These are phyloP conservation scores for Xenopus tropicalis DNA, from an alignment of 2,113 vertebrate species.

Conservation along the genomic window DNA sequence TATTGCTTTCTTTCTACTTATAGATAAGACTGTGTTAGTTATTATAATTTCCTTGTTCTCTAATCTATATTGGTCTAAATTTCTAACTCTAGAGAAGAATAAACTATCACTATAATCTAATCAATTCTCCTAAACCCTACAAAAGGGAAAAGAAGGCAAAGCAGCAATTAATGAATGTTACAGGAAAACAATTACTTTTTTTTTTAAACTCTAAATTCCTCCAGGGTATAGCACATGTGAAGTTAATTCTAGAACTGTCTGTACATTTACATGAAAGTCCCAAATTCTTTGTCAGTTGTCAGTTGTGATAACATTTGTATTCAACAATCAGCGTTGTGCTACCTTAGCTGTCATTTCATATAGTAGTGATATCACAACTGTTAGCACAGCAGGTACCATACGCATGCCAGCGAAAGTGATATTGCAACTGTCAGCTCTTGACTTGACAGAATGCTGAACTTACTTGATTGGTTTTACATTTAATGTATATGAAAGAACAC, in stretches of 20 bases:
- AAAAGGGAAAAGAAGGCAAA: too few species aligned
- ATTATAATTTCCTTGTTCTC: too few species aligned
- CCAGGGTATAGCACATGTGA: neutral
- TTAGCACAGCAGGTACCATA: neutral
- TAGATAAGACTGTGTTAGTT: too few species aligned
- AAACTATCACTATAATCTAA: too few species aligned
- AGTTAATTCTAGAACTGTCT: neutral
- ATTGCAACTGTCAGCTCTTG: neutral
- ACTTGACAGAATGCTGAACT: neutral
- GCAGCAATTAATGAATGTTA: too few species aligned
- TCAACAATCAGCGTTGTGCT: neutral
- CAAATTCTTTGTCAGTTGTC: neutral
- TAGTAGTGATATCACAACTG: conserved; percentile 3
- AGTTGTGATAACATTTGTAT: neutral
- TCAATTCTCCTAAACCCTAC: too few species aligned
- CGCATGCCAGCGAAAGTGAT: neutral
- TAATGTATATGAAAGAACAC: too few species aligned
- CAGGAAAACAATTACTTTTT: too few species aligned
- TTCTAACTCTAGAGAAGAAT: too few species aligned
- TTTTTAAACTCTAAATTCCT: neutral
- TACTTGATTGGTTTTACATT: too few species aligned
- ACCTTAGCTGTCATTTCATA: neutral
- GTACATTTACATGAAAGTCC: neutral
- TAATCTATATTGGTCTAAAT: too few species aligned
- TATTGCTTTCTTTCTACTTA: too few species aligned